A percentile compares a stretch with the other conserved stretches of the same genome.
Conservation (phyloP, 2,113 vertebrate genomes). For the Anolis carolinensis region DNA sequence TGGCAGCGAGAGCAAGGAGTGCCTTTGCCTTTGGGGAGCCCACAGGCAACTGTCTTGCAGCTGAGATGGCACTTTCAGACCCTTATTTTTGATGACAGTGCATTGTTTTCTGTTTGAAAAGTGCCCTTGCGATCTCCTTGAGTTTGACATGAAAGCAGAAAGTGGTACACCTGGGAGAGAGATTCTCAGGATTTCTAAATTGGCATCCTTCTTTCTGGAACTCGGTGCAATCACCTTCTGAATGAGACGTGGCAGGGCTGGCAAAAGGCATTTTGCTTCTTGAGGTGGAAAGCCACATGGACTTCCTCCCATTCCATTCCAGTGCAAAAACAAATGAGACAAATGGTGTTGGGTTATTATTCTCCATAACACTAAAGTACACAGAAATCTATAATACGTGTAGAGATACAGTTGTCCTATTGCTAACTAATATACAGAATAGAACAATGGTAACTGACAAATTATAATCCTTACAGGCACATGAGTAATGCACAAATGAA, state of each 20-base stretch:
- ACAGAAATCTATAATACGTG: too few species aligned
- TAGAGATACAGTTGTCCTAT: too few species aligned
- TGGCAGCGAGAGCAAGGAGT: not conserved
- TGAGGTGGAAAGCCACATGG: not conserved
- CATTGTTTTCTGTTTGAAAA: not conserved
- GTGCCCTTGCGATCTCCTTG: not conserved
- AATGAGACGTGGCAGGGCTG: too few species aligned
- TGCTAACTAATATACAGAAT: too few species aligned
- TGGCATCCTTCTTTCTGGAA: accelerated
- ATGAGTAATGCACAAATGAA: too few species aligned
- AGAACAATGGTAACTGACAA: too few species aligned
- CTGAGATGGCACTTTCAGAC: not conserved
- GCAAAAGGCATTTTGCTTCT: too few species aligned
- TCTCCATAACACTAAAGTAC: too few species aligned
- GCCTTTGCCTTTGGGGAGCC: not conserved
- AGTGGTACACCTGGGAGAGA: not conserved
- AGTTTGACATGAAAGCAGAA: not conserved
- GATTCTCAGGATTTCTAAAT: not conserved
- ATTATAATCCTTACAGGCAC: too few species aligned
- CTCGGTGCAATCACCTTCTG: not conserved
- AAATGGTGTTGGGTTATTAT: too few species aligned
- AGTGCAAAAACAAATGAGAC: too few species aligned
- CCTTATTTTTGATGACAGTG: not conserved
- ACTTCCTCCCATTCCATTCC: too few species aligned
- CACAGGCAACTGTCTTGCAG: not conserved